Base-by-base conservation (phyloP, 2,888 invertebrate species). In the Leucophora obtusa region DNA sequence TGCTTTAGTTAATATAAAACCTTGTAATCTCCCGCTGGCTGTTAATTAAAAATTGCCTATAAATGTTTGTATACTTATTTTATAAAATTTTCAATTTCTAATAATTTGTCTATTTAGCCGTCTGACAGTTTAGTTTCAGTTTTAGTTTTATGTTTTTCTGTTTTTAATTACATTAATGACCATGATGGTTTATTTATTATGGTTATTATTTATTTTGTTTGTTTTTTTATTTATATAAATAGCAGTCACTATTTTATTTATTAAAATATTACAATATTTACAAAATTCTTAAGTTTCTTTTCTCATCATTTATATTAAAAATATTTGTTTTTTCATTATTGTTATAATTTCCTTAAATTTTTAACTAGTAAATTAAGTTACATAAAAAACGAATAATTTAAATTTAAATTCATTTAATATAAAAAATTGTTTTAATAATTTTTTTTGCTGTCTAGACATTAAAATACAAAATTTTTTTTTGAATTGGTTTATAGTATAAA, bases 181-280 rank as follows among this genome's bases (percentile, higher is more conserved):
- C 8, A 11, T 35, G n/a, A 56, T 43, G 35, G 21, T 38, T 38
- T n/a, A n/a, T 5, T 38, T 18, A 18, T 35, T 54, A 43, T 43
- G 18, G 21, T 18, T 38, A 2, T 43, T 5, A 50, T 10, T 51
- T 50, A 10, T 21, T 51, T 28, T 38, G 2, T 5, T 35, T 35
- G 35, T 54, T 66, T 53, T 54, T 66, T n/a, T 66, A 3, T 18
- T 60, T 47, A 38, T 38, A 38, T n/a, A 54, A 47, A 62, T 54
- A 68, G 47, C 63, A 77, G 53, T 66, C 43, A 53, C 38, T 65
- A 51, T 28, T 72, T 50, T 53, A 58, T 28, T 71, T 77, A 73
- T 79, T 82, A 72, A 76, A 80, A 79, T 82, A 75, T 82, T 79
- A 82, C 82, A 82, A 71, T 82, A 82, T 82, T 33, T 79, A 82